A percentile compares a stretch with the other conserved stretches of the same genome.
phyloP scores from a whole-genome alignment of 2,888 invertebrate species.

The Caenorhabditis sp. region DNA sequence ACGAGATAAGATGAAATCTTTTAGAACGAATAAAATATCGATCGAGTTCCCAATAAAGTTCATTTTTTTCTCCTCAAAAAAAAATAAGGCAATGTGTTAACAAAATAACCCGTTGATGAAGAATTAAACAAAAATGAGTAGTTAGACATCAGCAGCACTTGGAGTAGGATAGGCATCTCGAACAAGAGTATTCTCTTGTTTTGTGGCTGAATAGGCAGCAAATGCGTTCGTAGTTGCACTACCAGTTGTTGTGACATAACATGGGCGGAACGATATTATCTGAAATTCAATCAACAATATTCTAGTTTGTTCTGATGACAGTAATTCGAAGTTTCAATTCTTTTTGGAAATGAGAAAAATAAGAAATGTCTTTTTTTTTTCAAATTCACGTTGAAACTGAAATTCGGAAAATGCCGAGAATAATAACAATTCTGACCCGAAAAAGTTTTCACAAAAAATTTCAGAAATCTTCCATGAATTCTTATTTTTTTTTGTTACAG shows the following conservation, averaged over 20 bases:
- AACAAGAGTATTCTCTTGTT: conserved; percentile 33
- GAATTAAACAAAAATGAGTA: not conserved
- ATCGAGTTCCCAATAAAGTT: not conserved
- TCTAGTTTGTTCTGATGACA: not conserved
- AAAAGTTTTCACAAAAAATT: too few species aligned
- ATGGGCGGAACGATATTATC: conserved; percentile 43
- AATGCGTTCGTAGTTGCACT: conserved; percentile 30
- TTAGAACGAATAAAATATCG: not conserved
- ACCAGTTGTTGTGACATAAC: conserved; percentile 35
- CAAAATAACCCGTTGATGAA: not conserved
- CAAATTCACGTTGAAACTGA: too few species aligned
- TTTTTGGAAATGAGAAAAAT: not conserved
- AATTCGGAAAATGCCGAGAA: too few species aligned
- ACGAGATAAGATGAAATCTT: not conserved
- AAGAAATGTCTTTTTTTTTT: too few species aligned
- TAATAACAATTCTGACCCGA: too few species aligned
- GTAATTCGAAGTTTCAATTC: not conserved
- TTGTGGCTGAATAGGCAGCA: conserved; percentile 29
- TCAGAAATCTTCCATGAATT: too few species aligned
- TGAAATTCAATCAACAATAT: conserved; percentile 1
- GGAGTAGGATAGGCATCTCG: not conserved
- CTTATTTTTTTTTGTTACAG: too few species aligned
- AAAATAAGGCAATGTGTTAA: not conserved
- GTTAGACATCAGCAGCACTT: not conserved
- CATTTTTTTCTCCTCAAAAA: not conserved